These are phyloP conservation scores for Apis florea DNA, from an alignment of 1,140 invertebrate genomes.

Conservation along the genomic window DNA sequence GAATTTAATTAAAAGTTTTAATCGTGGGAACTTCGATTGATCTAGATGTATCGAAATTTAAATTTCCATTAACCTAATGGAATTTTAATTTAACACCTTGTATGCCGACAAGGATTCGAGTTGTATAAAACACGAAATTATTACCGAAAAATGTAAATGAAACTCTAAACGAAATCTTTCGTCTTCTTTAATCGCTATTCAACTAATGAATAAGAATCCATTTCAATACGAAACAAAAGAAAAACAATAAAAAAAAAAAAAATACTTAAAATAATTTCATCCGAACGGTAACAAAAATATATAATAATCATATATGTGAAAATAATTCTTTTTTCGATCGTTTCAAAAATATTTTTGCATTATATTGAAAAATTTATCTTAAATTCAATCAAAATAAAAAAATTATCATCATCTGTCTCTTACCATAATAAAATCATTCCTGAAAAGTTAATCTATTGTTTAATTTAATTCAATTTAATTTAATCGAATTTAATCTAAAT, in stretches of 20 bases:
- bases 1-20: not conserved
- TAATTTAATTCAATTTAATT: no score
- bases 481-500: not conserved
- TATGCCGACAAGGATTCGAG: not conserved
- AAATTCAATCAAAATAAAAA: not conserved
- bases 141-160: not conserved
- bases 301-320: not conserved
- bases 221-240: no score
- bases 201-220: no score
- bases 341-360: not conserved
- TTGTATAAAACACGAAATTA: not conserved
- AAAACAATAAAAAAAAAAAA: no score
- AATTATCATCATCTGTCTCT: not conserved
- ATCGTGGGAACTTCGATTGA: not conserved
- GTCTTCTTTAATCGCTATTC: not conserved
- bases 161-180: not conserved
- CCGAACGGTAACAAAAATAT: no score
- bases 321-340: not conserved
- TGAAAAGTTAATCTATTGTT: not conserved
- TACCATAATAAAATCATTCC: not conserved
- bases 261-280: no score
- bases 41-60: not conserved
- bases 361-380: not conserved
- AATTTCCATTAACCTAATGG: constrained; percentile 9
- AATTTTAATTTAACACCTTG: not conserved